These are phyloP conservation scores for Apogon talboti DNA, from an alignment of 2,797 vertebrate species.

Conservation along the genomic window DNA sequence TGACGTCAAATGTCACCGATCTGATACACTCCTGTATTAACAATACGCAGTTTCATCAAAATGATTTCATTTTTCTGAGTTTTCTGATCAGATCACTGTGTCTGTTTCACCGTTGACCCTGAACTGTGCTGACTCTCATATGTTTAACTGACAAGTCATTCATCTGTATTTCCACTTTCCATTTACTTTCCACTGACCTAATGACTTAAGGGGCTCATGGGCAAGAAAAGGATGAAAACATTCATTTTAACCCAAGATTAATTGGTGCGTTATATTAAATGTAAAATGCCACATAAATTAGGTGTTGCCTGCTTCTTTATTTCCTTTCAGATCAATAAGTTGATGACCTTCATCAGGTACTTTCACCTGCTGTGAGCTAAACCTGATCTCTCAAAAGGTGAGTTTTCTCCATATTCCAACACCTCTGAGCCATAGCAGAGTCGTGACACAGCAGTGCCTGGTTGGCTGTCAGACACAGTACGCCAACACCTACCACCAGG, in stretches of 20 bases:
- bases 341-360: conserved; percentile 48
- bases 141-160: not conserved
- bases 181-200: not conserved
- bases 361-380: not conserved
- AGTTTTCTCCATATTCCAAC: not conserved
- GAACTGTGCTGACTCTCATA: not conserved
- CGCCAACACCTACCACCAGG: conserved; percentile 41
- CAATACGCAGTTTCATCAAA: not conserved
- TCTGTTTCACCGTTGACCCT: not conserved
- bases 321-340: conserved; percentile 1
- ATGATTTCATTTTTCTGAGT: not conserved
- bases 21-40: not conserved
- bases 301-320: conserved; percentile 2
- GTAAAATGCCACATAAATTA: not conserved
- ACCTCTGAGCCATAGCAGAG: not conserved
- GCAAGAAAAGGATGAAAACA: not conserved
- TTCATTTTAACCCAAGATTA: not conserved
- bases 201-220: not conserved
- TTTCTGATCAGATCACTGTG: not conserved
- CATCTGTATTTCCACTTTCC: not conserved
- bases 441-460: not conserved
- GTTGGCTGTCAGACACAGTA: not conserved
- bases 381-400: not conserved
- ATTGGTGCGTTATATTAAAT: too few species aligned
- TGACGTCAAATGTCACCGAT: conserved; percentile 17